Evolutionary conservation across 2,797 vertebrate species (phyloP).

Genomic region (Ctenopoma multispine): DNA sequence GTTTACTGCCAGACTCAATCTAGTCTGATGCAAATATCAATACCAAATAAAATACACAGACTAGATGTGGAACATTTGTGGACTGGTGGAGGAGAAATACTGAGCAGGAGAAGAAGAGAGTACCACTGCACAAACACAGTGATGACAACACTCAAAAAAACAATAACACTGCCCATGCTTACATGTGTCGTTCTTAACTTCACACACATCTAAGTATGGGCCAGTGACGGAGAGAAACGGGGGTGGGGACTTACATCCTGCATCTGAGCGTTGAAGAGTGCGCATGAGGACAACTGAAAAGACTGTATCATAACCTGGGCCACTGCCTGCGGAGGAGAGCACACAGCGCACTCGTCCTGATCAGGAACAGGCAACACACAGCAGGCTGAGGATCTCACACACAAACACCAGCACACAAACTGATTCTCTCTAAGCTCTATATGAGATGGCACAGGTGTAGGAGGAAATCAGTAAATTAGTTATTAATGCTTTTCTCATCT

Average conservation of each 20-base stretch:
- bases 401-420: slow-evolving; percentile 41
- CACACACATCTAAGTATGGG: slow-evolving; percentile 81
- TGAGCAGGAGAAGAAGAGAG: slow-evolving; percentile 60
- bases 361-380: slow-evolving; percentile 75
- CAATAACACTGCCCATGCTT: slow-evolving; percentile 73
- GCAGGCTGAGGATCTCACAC: slow-evolving; percentile 50
- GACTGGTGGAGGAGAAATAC: slow-evolving; percentile 49
- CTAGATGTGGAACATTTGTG: slow-evolving; percentile 43
- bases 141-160: slow-evolving; percentile 75
- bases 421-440: slow-evolving; percentile 28
- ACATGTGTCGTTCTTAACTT: slow-evolving; percentile 67
- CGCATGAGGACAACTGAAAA: slow-evolving; percentile 99
- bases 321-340: slow-evolving; percentile 96
- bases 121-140: slow-evolving; percentile 80
- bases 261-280: slow-evolving; percentile 98
- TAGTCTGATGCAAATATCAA: slow-evolving; percentile 21
- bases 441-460: slow-evolving; percentile 48
- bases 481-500: slow-evolving; percentile 43
- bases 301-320: slow-evolving; percentile 99
- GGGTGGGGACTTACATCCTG: slow-evolving; percentile 94
- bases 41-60: slow-evolving; percentile 41
- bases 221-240: slow-evolving; percentile 59
- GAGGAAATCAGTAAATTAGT: slow-evolving; percentile 45
- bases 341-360: slow-evolving; percentile 89
- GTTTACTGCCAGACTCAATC: slow-evolving; percentile 16